These are phyloP conservation scores for Sporophila hypoxantha DNA, from an alignment of 2,113 vertebrate species.

Conservation along the genomic window DNA sequence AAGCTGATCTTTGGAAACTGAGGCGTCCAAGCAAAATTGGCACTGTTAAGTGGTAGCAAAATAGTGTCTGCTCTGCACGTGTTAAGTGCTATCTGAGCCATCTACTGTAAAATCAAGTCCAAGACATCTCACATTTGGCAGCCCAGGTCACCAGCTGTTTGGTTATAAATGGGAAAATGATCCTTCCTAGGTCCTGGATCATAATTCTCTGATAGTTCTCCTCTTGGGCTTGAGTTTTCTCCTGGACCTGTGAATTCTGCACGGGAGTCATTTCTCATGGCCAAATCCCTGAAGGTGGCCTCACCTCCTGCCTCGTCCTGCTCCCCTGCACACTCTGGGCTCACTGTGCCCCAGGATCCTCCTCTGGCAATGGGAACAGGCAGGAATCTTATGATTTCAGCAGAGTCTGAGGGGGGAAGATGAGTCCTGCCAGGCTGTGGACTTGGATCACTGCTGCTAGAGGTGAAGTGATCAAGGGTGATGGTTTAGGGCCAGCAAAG, in stretches of 20 bases:
- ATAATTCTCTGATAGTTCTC: background rate
- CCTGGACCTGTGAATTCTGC: background rate
- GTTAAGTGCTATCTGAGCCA: background rate
- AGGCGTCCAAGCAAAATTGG: background rate
- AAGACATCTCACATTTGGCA: background rate
- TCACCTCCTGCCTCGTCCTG: background rate
- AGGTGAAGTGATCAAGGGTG: background rate
- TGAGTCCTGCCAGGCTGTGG: background rate
- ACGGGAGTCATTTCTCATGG: accelerated
- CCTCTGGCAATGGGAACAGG: background rate
- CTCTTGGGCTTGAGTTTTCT: background rate
- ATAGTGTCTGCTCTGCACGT: background rate
- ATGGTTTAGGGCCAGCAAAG: background rate
- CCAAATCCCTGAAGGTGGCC: background rate
- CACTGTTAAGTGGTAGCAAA: background rate
- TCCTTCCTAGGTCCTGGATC: background rate
- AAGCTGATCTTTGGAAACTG: background rate
- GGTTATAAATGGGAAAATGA: background rate
- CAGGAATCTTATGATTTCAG: background rate
- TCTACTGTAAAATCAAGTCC: background rate
- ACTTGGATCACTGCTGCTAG: background rate
- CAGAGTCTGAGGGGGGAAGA: background rate
- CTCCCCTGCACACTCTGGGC: background rate
- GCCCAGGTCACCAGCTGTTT: background rate
- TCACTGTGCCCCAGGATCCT: background rate